Base-by-base conservation (phyloP, 1,140 invertebrate species). In the Ceratina japonica region DNA sequence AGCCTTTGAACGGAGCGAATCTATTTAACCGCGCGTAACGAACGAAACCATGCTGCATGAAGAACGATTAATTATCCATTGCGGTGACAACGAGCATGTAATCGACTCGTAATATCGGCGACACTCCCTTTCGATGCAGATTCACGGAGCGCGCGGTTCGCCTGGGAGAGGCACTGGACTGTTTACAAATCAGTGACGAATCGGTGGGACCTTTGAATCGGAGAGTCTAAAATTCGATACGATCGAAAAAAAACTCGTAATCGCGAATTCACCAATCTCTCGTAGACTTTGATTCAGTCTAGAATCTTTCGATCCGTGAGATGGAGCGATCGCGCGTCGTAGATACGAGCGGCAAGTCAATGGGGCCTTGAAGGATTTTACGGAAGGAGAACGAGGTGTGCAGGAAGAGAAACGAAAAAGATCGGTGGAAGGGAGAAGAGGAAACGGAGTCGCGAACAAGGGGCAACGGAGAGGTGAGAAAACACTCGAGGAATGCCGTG, bases 401-500 rank as follows among this genome's bases (percentile, higher is more conserved):
- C 49, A 61, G 63, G 20, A 31, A 44, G 59, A 52, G 69, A 69
- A 71, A 61, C 52, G 63, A 77, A 64, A 72, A 58, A 68, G 51
- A 31, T 44, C 20, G 58, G 27, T 58, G 56, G 31, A 61, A 27
- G 44, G 20, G 79, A 37, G 20, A 63, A 16, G 65, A 66, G 16
- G 51, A 27, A 37, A 58, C 22, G 44, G 44, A 73, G 68, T 73
- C 65, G 73, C 76, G 72, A 76, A 77, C 73, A 80, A 79, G 74
- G 82, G 69, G 69, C 58, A 66, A 79, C 73, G 77, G 56, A 83
- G 82, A 78, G 56, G 64, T 72, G 83, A 74, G 79, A 84, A 87
- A 88, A 87, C 63, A 79, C 65, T 76, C 79, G 66, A 87, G 86
- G 86, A 87, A 92, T 92, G 91, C 92, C 92, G 91, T 92, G 92